These are phyloP conservation scores for Nothoprocta perdicaria DNA, from an alignment of 2,113 vertebrate species.

Conservation along the genomic window DNA sequence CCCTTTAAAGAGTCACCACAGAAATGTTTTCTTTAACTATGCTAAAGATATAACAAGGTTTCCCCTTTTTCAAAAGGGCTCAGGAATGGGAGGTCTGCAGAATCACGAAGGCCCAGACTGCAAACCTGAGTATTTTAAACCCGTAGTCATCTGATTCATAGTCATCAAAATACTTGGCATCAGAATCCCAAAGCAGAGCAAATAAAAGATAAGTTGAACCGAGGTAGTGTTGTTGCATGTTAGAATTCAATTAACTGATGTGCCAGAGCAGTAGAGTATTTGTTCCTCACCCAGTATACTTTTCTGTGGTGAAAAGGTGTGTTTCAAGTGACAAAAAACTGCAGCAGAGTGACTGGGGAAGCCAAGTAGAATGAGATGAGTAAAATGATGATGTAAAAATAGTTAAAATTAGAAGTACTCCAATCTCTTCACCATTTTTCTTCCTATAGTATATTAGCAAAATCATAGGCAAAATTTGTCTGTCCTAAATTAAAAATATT, in stretches of 20 bases:
- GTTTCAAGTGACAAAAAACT: not conserved
- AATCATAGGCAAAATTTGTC: not conserved
- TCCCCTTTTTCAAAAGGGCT: not conserved
- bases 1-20: not conserved
- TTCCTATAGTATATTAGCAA: not conserved
- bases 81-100: not conserved
- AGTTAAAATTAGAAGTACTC: not conserved
- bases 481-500: not conserved
- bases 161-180: not conserved
- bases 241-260: not conserved
- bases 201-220: conserved; percentile 1
- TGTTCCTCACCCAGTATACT: not conserved
- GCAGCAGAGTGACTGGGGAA: not conserved
- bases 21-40: not conserved
- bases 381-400: not conserved
- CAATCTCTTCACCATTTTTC: not conserved
- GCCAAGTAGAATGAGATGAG: not conserved
- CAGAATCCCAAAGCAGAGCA: not conserved
- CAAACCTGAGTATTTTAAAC: not conserved
- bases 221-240: not conserved
- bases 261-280: not conserved
- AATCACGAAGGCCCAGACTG: not conserved
- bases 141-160: not conserved
- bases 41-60: too few species aligned
- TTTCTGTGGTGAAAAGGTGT: not conserved